Percentiles rank a stretch among this genome's conserved stretches.
These are phyloP conservation scores for Zenarchopterus dispar DNA, from an alignment of 2,797 vertebrate species.

Conservation along the genomic window DNA sequence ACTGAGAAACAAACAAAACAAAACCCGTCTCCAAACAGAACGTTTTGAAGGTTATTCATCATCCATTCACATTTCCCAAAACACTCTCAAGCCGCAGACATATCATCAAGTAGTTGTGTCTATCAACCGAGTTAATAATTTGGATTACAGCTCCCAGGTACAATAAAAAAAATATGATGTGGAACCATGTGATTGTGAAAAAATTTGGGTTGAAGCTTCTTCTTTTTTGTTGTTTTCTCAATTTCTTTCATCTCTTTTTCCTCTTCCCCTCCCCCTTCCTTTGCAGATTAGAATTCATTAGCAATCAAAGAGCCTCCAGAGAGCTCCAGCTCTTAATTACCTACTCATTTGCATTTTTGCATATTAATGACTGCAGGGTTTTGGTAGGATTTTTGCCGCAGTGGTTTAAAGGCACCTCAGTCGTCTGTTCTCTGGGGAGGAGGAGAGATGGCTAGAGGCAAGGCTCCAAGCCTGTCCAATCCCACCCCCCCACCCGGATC, in stretches of 20 bases:
- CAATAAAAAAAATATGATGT: constrained; percentile 31
- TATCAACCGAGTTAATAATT: constrained; percentile 19
- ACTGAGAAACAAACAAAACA: constrained; percentile 3
- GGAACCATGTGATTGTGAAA: constrained; percentile 54
- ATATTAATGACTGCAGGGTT: constrained; percentile 95
- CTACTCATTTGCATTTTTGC: constrained; percentile 97
- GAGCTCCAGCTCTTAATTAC: constrained; percentile 92
- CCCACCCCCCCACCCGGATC: constrained; percentile 58
- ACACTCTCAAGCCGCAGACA: constrained; percentile 4
- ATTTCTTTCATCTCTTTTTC: constrained; percentile 81
- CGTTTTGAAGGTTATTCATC: constrained; percentile 19
- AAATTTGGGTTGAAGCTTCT: constrained; percentile 50
- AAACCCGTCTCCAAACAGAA: constrained; percentile 8
- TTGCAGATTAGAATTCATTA: constrained; percentile 91
- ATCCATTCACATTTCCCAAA: constrained; percentile 25
- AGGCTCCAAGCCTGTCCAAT: constrained; percentile 75
- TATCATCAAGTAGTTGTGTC: constrained; percentile 21
- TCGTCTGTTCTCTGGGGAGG: constrained; percentile 81
- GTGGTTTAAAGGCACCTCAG: constrained; percentile 88
- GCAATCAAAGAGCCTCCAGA: constrained; percentile 90
- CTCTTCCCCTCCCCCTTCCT: constrained; percentile 81
- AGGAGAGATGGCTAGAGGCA: constrained; percentile 80
- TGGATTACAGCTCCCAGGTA: constrained; percentile 30
- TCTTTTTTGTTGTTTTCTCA: constrained; percentile 77
- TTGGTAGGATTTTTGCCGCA: constrained; percentile 85